These are phyloP conservation scores for Micronycteris hirsuta DNA, from an alignment of 2,113 vertebrate genomes.

Conservation along the genomic window DNA sequence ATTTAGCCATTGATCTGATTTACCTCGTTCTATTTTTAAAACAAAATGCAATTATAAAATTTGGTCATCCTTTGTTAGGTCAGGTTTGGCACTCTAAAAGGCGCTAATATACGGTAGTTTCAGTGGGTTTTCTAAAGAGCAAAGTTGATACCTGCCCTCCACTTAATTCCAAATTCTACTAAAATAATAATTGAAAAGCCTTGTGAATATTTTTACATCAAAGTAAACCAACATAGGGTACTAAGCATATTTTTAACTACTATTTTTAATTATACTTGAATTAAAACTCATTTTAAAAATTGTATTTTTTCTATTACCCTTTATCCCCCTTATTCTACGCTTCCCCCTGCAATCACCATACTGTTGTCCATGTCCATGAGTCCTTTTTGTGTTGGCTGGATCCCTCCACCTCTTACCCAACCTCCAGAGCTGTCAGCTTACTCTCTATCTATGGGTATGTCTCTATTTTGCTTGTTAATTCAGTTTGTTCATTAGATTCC, in stretches of 20 bases:
- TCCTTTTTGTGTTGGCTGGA: no score
- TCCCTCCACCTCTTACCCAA: no score
- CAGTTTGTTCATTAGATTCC: no score
- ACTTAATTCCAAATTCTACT: conserved; percentile 9
- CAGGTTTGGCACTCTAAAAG: not conserved
- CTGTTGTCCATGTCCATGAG: no score
- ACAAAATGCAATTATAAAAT: not conserved
- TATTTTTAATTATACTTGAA: not conserved
- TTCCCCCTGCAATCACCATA: no score
- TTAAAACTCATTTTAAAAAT: not conserved
- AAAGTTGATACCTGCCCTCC: not conserved
- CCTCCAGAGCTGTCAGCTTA: no score
- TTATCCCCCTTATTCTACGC: no score
- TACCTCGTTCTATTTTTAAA: not conserved
- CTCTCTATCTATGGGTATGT: no score
- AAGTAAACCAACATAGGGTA: not conserved
- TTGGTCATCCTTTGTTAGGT: not conserved
- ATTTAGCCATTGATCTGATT: not conserved
- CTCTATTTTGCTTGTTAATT: no score
- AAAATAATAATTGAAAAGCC: not conserved
- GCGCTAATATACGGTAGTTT: not conserved
- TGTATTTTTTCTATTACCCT: no score
- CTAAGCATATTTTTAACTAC: not conserved
- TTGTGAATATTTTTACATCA: not conserved
- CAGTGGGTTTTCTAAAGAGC: not conserved